phyloP scores from a whole-genome alignment of 2,113 vertebrate species.

The Ceyx melanurus region DNA sequence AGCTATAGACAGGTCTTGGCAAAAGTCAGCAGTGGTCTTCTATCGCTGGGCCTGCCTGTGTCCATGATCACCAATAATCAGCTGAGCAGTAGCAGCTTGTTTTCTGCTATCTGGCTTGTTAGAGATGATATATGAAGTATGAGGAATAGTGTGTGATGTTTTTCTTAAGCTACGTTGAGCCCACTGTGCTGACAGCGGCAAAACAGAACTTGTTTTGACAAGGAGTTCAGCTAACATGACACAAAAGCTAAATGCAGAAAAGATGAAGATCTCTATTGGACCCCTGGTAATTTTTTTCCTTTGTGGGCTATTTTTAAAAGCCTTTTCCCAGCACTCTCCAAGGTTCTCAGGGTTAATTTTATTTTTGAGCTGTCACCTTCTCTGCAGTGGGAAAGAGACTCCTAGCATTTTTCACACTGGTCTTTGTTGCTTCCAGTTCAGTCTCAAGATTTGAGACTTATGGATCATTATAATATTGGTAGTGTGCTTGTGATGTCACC shows the following conservation, averaged over 20 bases:
- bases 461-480: background rate
- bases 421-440: background rate
- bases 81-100: conserved; percentile 21
- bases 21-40: background rate
- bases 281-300: background rate
- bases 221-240: conserved; percentile 34
- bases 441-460: background rate
- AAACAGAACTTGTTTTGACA: conserved; percentile 61
- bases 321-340: background rate
- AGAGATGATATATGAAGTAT: conserved; percentile 55
- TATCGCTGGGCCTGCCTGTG: background rate
- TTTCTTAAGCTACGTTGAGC: conserved; percentile 67
- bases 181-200: conserved; percentile 65
- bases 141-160: conserved; percentile 45
- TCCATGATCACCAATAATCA: conserved; percentile 40
- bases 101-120: conserved; percentile 62
- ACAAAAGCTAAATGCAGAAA: conserved; percentile 7
- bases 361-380: background rate
- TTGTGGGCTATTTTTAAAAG: conserved; percentile 31
- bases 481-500: background rate
- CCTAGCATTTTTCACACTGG: background rate
- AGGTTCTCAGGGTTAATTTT: background rate
- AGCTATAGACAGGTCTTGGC: background rate
- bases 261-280: conserved; percentile 32
- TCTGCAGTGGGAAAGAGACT: background rate